Percentiles rank a stretch among this genome's conserved stretches.
Conservation (phyloP, 2,113 vertebrate species). For the Eubucco bourcierii region DNA sequence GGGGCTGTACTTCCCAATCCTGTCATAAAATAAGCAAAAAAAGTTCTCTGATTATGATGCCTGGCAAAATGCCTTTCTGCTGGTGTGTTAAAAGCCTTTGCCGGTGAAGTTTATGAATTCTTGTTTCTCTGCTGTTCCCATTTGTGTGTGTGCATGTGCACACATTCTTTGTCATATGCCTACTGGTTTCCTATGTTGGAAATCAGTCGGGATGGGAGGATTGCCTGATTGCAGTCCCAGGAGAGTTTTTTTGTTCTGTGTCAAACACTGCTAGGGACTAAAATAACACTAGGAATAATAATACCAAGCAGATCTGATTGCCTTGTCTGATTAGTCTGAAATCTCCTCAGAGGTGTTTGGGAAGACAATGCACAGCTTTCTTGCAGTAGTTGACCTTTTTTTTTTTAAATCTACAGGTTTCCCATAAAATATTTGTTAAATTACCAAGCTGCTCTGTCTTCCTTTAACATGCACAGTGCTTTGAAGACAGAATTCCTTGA, state of each 20-base stretch:
- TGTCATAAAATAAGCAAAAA: not conserved
- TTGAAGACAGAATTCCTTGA: not conserved
- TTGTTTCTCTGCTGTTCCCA: not conserved
- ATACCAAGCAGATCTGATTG: not conserved
- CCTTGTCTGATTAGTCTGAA: constrained; percentile 16
- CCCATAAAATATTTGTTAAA: not conserved
- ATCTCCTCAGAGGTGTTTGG: not conserved
- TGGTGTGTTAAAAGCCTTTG: not conserved
- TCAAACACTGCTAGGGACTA: not conserved
- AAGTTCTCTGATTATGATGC: not conserved
- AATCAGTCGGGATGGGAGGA: not conserved
- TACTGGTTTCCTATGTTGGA: not conserved
- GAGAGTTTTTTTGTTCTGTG: not conserved
- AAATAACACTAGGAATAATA: not conserved
- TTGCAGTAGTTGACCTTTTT: not conserved
- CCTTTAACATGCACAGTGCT: not conserved
- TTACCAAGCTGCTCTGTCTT: not conserved
- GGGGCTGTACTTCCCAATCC: not conserved
- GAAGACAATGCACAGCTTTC: not conserved
- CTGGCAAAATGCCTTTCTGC: not conserved
- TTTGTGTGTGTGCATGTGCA: fast-evolving
- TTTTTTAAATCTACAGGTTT: not conserved
- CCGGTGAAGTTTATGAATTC: not conserved
- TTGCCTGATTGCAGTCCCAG: not conserved
- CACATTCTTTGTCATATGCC: not conserved